Base-by-base conservation (phyloP, 2,113 vertebrate genomes). In the Ranitomeya imitator region DNA sequence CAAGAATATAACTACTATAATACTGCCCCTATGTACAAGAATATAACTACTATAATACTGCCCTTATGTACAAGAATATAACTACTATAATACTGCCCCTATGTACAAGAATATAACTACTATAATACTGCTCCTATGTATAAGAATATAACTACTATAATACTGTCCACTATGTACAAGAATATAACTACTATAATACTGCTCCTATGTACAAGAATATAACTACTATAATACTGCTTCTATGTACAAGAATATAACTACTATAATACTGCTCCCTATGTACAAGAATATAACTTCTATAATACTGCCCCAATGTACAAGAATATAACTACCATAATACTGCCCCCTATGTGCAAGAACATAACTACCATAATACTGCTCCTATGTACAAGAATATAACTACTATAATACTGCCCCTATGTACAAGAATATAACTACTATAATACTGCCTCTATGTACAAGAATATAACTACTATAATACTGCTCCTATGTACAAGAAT, bases 71-170 rank as follows among this genome's bases (percentile, higher is more conserved):
- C 26, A 31, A 31, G 61, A 65, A 65, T 65, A n/a, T 65, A 65
- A 65, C 18, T 65, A 65, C 26, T 65, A n/a, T 65, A 65, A 65
- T 65, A 65, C 61, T 65, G 61, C 18, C 8, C 61, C 61, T 65
- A 65, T 65, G 10, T 65, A 65, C n/a, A 18, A 65, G 19, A 61
- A 65, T 65, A 65, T 65, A 65, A 65, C 26, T 65, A 65, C 21
- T 21, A 19, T 18, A 61, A 61, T 61, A 31, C 26, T 61, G 61
- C 61, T 8, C 61, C 61, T 65, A 65, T 65, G 10, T 65, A 65
- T n/a, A 76, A 51, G 73, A 76, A 76, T 76, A 76, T 51, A 76
- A 76, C 73, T 76, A 76, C 37, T 74, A 74, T 45, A 74, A 74
- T 45, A 74, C 71, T 61, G 60, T 13, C 65, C 11, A n/a, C 65